phyloP scores from a whole-genome alignment of 2,113 vertebrate species.

The Tetraodon nigroviridis region DNA sequence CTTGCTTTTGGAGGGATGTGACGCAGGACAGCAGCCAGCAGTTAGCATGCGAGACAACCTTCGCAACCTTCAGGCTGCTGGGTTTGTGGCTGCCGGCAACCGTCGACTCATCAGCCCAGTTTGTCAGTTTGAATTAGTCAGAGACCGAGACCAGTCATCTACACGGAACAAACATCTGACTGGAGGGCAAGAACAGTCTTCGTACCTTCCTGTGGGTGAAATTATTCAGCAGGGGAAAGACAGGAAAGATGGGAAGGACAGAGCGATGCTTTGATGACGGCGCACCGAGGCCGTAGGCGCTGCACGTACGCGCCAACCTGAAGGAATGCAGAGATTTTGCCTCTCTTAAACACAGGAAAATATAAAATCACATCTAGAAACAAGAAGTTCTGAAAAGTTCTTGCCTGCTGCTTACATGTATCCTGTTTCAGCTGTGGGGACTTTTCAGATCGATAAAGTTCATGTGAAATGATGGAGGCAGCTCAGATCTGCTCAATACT shows the following conservation, averaged over 20 bases:
- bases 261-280: conserved; percentile 22
- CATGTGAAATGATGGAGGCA: neutral
- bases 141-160: too few relatives aligned
- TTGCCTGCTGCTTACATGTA: conserved; percentile 12
- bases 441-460: conserved; percentile 9
- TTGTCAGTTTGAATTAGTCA: too few relatives aligned
- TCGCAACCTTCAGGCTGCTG: conserved; percentile 1
- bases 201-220: conserved; percentile 8
- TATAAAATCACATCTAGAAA: too few relatives aligned
- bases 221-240: conserved; percentile 37
- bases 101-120: too few relatives aligned
- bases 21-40: neutral
- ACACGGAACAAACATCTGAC: neutral
- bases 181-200: conserved; percentile 21
- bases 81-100: neutral
- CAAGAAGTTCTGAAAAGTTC: conserved; percentile 7
- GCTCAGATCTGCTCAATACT: conserved; percentile 31
- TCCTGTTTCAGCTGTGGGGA: too few relatives aligned
- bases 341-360: too few relatives aligned
- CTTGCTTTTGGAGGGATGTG: conserved; percentile 1
- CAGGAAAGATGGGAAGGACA: conserved; percentile 48
- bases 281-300: neutral
- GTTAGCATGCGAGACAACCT: neutral
- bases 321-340: too few relatives aligned
- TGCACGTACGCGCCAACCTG: too few relatives aligned